phyloP scores from a whole-genome alignment of 2,888 invertebrate genomes.

The Galeruca laticollis region DNA sequence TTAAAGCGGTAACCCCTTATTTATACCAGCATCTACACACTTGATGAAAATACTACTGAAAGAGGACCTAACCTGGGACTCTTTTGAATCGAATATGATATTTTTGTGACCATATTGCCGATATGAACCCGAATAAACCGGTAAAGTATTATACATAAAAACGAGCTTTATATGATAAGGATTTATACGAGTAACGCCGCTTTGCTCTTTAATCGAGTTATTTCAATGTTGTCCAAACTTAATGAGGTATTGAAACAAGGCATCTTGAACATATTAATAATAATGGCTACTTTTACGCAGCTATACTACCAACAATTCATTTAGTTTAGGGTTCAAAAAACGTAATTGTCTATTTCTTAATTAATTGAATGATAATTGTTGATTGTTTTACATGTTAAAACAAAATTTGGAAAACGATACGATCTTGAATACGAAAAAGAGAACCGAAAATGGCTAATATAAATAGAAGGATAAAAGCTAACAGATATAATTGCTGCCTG shows the following conservation, averaged over 20 bases:
- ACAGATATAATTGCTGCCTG: constrained; percentile 56
- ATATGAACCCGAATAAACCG: constrained; percentile 53
- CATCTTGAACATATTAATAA: too few species aligned
- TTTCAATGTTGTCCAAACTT: too few species aligned
- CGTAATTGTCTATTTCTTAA: too few species aligned
- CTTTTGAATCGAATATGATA: constrained; percentile 53
- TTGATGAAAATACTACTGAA: not conserved
- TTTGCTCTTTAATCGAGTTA: not conserved
- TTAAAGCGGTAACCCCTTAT: not conserved
- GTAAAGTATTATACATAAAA: constrained; percentile 57
- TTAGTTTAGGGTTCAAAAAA: too few species aligned
- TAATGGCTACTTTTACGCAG: too few species aligned
- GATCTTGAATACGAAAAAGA: constrained; percentile 10
- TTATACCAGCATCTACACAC: not conserved
- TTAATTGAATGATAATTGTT: not conserved
- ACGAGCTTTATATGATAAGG: constrained; percentile 47
- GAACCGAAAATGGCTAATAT: constrained; percentile 5
- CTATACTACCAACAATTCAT: too few species aligned
- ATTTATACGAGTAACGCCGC: not conserved
- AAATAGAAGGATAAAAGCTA: constrained; percentile 38
- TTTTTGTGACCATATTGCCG: constrained; percentile 53
- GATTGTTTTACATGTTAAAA: constrained; percentile 3
- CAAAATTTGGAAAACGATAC: constrained; percentile 3
- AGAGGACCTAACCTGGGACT: constrained; percentile 47
- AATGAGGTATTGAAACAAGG: too few species aligned